Evolutionary conservation across 23 tunicate genomes (phyloP), one percentile per base, ranked within the genome.

Genomic region (Ciona savignyi): DNA sequence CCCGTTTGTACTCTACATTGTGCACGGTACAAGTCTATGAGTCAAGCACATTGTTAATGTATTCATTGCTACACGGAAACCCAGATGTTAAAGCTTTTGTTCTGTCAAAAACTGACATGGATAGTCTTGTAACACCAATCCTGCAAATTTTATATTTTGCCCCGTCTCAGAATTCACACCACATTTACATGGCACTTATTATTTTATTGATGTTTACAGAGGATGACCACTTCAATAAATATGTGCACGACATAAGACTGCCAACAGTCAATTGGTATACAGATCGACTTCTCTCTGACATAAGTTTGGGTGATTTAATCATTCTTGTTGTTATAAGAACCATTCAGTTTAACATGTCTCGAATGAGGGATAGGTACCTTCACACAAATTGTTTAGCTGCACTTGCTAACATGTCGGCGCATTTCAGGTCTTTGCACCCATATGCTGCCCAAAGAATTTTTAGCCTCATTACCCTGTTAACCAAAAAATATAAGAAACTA

Each of bases 301-400:
- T 83, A 1, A 83, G 84, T 56, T 79, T 94, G 27, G 95, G 95
- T 27, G 93, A 87, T 60, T 29, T 94, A 0, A 83, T 88, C 20
- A 82, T 86, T 60, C 70, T 87, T 23, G 95, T 87, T 20, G 32
- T 94, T 24, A 66, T 87, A 21, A 35, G 95, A 2, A 66, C 74
- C 23, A 83, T 94, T 27, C 95, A 94, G 71, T 87, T 80, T 32
- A 94, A 94, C 76, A 82, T 94, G 86, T 71, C 74, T 42, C 75
- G 83, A 51, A 56, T 87, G 77, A 61, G 89, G 32, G 99, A 94
- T 67, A 65, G 83, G 3, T 94, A 94, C 75, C 73, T 94, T 30
- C 95, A 94, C 80, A 87, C 95, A n/a, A 94, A 94, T 42, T 94
- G 95, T 70, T 84, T 94, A 21, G 99, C 99, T 35, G 99, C 99